These are phyloP conservation scores for Rhizomys pruinosus DNA, from an alignment of 2,113 vertebrate species.

Conservation along the genomic window DNA sequence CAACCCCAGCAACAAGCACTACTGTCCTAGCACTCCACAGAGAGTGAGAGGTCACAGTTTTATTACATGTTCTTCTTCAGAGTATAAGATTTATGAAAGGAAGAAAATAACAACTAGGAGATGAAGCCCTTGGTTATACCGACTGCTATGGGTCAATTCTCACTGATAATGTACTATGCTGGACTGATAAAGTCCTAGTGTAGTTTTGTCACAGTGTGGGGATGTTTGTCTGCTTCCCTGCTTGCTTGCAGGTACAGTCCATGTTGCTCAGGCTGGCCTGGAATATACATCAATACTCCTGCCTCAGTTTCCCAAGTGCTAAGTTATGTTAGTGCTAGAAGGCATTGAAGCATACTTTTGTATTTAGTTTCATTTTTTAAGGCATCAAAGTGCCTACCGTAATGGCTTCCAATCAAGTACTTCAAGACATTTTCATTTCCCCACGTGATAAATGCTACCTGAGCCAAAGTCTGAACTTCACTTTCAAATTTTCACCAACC, in stretches of 20 bases:
- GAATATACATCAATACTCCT: background rate
- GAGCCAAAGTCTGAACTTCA: background rate
- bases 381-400: background rate
- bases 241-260: background rate
- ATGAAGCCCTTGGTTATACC: background rate
- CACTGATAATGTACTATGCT: background rate
- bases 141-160: background rate
- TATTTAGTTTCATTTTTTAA: background rate
- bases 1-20: background rate
- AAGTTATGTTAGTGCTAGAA: background rate
- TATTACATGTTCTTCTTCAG: background rate
- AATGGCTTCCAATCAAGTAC: constrained; percentile 36
- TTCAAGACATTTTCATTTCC: constrained; percentile 8
- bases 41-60: background rate
- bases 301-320: background rate
- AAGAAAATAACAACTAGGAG: background rate
- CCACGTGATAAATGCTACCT: constrained; percentile 13
- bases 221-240: background rate
- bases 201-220: background rate
- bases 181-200: background rate
- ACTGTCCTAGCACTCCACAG: background rate
- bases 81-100: background rate
- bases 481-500: constrained; percentile 1
- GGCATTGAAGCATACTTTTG: background rate
- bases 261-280: background rate